A percentile compares a stretch with the other conserved stretches of the same genome.
Evolutionary conservation across 2,888 invertebrate genomes (phyloP).

Genomic region (Noctua comes): DNA sequence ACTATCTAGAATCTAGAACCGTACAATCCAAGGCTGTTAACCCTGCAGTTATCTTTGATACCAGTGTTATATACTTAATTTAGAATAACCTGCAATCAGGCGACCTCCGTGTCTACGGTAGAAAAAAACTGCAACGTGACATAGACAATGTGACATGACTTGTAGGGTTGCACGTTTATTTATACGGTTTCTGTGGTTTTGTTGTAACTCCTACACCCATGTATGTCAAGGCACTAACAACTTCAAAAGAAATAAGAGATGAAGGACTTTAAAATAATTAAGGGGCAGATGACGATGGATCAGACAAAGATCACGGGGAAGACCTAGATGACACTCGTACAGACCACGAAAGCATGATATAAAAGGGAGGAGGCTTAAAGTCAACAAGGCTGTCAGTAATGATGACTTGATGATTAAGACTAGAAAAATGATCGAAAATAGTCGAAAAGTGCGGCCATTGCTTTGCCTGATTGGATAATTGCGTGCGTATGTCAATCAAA

Average conservation of each 20-base stretch:
- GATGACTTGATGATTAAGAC: background rate
- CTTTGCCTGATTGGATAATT: background rate
- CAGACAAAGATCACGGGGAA: background rate
- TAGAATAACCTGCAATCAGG: slow-evolving; percentile 39
- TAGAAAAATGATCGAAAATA: background rate
- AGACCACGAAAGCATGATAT: background rate
- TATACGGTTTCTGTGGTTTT: slow-evolving; percentile 27
- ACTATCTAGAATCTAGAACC: slow-evolving; percentile 48
- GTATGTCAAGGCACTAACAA: background rate
- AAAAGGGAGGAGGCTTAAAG: background rate
- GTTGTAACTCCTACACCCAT: slow-evolving; percentile 5
- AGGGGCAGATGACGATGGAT: background rate
- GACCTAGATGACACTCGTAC: background rate
- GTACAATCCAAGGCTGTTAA: slow-evolving; percentile 47
- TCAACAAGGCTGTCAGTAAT: background rate
- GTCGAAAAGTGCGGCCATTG: background rate
- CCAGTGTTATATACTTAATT: slow-evolving; percentile 29
- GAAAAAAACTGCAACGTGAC: slow-evolving; percentile 55
- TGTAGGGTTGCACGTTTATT: slow-evolving; percentile 8
- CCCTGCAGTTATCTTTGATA: slow-evolving; percentile 32
- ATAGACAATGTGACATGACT: slow-evolving; percentile 37
- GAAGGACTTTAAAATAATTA: background rate
- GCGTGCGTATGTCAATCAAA: slow-evolving; percentile 13
- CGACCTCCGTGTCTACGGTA: slow-evolving; percentile 32
- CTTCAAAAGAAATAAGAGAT: background rate